phyloP scores from a whole-genome alignment of 2,113 vertebrate genomes.

The Pangasianodon gigas region DNA sequence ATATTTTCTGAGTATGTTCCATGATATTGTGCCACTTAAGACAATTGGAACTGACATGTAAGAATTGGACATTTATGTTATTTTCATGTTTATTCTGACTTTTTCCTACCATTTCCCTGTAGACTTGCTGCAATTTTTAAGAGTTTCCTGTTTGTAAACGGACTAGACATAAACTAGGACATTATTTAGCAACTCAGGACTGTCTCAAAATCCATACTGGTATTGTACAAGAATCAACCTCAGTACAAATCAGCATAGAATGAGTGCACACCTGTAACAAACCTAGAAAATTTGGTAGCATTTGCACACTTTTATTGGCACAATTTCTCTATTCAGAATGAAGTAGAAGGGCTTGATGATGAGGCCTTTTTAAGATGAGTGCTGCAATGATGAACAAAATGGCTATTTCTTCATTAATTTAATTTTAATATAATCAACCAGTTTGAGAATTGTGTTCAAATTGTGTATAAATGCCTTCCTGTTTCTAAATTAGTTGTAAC shows the following conservation, averaged over 20 bases:
- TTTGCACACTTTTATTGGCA: conserved; percentile 19
- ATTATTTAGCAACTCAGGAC: conserved; percentile 46
- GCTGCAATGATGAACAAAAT: background rate
- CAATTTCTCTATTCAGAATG: conserved; percentile 39
- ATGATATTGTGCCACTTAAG: background rate
- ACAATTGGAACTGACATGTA: background rate
- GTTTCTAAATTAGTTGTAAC: conserved; percentile 47
- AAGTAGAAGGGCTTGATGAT: conserved; percentile 49
- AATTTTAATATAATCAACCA: conserved; percentile 1
- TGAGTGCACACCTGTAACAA: background rate
- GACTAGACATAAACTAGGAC: conserved; percentile 13
- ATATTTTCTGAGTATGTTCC: background rate
- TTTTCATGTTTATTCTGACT: background rate
- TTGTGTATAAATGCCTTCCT: conserved; percentile 30
- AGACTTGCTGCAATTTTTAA: background rate
- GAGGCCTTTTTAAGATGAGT: conserved; percentile 20
- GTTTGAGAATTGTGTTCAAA: conserved; percentile 31
- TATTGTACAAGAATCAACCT: background rate
- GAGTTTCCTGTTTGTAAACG: background rate
- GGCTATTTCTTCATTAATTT: conserved; percentile 5
- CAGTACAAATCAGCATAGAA: background rate
- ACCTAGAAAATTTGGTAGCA: background rate
- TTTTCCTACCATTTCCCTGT: background rate
- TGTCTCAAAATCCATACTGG: background rate
- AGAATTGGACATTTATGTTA: background rate